Evolutionary conservation across 2,797 vertebrate species (phyloP).

Genomic region (Austrolebias charrua): DNA sequence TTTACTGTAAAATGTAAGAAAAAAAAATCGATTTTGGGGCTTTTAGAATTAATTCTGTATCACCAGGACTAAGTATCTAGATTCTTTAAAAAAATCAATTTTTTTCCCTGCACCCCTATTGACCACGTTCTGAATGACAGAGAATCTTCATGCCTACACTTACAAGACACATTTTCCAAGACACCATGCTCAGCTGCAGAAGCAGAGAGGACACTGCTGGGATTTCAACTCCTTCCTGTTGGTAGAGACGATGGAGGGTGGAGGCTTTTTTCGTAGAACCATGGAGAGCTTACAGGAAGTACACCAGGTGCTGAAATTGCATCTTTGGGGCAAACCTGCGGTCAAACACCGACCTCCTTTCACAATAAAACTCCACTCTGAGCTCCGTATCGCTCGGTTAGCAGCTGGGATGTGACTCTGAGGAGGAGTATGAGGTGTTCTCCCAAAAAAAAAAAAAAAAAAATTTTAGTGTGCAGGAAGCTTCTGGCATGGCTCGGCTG

Average conservation of each 20-base stretch:
- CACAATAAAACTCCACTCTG: constrained; percentile 47
- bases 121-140: no score
- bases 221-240: neutral
- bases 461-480: constrained; percentile 37
- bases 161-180: constrained; percentile 22
- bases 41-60: no score
- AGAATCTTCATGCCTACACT: neutral
- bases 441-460: neutral
- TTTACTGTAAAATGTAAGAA: no score
- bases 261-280: constrained; percentile 7
- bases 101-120: no score
- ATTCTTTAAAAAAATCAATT: no score
- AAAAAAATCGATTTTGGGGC: no score
- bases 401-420: constrained; percentile 42
- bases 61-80: no score
- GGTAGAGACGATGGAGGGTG: neutral
- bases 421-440: constrained; percentile 49
- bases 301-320: constrained; percentile 63
- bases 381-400: constrained; percentile 58
- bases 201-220: constrained; percentile 38
- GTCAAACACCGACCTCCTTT: constrained; percentile 54
- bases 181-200: constrained; percentile 49
- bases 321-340: constrained; percentile 54
- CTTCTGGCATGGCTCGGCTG: constrained; percentile 34
- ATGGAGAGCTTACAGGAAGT: constrained; percentile 40